Evolutionary conservation across 35 echinoderm and acorn worm species (phyloP).

Genomic region (Patiria miniata): DNA sequence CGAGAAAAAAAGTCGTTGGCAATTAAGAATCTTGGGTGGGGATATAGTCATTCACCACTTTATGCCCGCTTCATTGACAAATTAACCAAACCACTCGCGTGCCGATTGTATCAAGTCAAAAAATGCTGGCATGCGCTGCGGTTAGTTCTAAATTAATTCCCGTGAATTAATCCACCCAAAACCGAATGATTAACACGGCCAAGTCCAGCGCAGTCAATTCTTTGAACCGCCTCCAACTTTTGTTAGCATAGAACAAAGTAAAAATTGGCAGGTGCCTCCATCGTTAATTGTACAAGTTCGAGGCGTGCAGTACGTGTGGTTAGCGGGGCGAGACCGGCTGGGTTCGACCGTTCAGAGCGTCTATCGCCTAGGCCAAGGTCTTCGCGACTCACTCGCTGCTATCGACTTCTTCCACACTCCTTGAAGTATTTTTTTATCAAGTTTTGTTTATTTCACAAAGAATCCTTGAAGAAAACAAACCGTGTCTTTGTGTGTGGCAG

Average conservation of each 20-base stretch:
- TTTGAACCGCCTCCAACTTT: not conserved
- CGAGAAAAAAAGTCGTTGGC: too few species aligned
- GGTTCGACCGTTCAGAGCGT: not conserved
- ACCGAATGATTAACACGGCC: not conserved
- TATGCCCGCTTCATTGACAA: too few species aligned
- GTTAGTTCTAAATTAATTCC: slow-evolving; percentile 14
- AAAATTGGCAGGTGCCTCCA: slow-evolving; percentile 6
- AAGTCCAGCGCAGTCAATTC: not conserved
- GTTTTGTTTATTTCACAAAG: not conserved
- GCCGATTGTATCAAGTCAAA: slow-evolving; percentile 13
- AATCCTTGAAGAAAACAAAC: not conserved
- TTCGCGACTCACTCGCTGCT: not conserved
- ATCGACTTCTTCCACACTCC: not conserved
- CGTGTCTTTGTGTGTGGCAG: not conserved
- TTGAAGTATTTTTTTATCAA: not conserved
- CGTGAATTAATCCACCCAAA: not conserved
- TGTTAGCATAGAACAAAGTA: slow-evolving; percentile 19
- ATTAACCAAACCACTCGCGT: not conserved
- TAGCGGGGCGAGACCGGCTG: not conserved
- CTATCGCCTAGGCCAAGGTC: slow-evolving; percentile 20
- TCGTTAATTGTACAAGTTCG: not conserved
- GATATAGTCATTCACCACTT: too few species aligned
- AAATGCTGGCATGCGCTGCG: not conserved
- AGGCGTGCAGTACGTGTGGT: slow-evolving; percentile 2
- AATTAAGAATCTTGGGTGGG: too few species aligned